A percentile compares a stretch with the other conserved stretches of the same genome.
These are phyloP conservation scores for Clarias platycephalus DNA, from an alignment of 2,797 vertebrate species.

Conservation along the genomic window DNA sequence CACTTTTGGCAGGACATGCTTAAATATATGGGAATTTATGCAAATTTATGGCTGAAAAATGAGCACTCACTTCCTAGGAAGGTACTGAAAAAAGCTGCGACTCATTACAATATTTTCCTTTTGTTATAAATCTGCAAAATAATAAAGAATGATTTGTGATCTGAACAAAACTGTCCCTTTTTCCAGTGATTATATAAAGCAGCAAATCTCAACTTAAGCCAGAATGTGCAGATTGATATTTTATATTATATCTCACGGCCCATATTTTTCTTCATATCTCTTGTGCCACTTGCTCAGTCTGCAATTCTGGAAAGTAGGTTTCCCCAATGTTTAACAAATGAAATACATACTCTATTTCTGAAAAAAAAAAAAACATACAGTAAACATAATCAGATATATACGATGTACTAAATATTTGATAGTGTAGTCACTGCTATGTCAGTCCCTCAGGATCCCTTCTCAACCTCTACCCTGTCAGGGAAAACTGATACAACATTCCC, in stretches of 20 bases:
- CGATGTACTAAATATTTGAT: constrained; percentile 5
- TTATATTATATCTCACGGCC: constrained; percentile 34
- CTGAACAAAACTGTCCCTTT: constrained; percentile 59
- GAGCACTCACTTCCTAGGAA: constrained; percentile 65
- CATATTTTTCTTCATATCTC: constrained; percentile 41
- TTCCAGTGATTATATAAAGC: constrained; percentile 52
- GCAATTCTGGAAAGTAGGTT: constrained; percentile 10
- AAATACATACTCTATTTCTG: not conserved
- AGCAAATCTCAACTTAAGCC: constrained; percentile 36
- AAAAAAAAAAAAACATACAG: constrained; percentile 3
- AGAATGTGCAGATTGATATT: constrained; percentile 39
- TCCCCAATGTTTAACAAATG: constrained; percentile 10
- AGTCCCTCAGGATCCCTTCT: constrained; percentile 22
- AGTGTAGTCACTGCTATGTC: not conserved
- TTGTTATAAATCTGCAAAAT: constrained; percentile 71
- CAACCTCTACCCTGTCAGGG: constrained; percentile 38
- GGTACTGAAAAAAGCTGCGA: constrained; percentile 63
- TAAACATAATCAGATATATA: not conserved
- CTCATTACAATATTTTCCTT: constrained; percentile 76
- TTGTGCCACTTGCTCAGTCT: constrained; percentile 26
- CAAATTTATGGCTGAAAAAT: constrained; percentile 76
- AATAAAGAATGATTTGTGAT: constrained; percentile 79
- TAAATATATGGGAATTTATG: constrained; percentile 76
- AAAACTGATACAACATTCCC: constrained; percentile 40
- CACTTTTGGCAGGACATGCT: constrained; percentile 71